Evolutionary conservation across 1,140 invertebrate genomes (phyloP).

Genomic region (Drosophila sturtevanti): DNA sequence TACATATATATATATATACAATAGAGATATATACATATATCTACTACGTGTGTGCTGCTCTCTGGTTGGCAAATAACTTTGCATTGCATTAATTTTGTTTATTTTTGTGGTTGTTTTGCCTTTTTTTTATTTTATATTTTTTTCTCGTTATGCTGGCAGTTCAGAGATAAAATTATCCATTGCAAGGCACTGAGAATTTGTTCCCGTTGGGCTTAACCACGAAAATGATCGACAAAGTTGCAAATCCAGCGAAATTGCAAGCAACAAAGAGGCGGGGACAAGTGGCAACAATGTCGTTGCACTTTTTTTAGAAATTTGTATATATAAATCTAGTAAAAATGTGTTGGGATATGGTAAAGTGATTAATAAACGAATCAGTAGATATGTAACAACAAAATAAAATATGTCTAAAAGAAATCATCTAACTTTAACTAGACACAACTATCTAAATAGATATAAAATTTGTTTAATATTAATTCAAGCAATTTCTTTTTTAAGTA

Average conservation of each 20-base stretch:
- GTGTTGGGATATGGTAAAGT: too few species aligned
- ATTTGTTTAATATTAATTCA: too few species aligned
- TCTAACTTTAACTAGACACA: too few species aligned
- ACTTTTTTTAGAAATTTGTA: too few species aligned
- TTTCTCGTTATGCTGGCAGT: background rate
- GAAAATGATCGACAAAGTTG: conserved; percentile 56
- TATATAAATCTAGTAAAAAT: too few species aligned
- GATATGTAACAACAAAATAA: too few species aligned
- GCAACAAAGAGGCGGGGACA: too few species aligned
- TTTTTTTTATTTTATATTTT: conserved; percentile 47
- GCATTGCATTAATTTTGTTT: conserved; percentile 68
- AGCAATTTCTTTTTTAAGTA: too few species aligned
- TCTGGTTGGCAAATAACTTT: conserved; percentile 58
- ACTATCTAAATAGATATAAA: too few species aligned
- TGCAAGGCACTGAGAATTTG: conserved; percentile 1
- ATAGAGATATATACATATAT: background rate
- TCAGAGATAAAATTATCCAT: conserved; percentile 46
- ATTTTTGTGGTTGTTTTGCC: conserved; percentile 40
- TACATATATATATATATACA: background rate
- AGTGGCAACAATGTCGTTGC: background rate
- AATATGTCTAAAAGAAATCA: too few species aligned
- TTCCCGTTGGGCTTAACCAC: conserved; percentile 12
- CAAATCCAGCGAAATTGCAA: conserved; percentile 20
- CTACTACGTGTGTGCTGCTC: conserved; percentile 60
- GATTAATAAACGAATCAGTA: too few species aligned